Percentiles rank a stretch among this genome's conserved stretches.
These are phyloP conservation scores for Antennarius maculatus DNA, from an alignment of 2,797 vertebrate genomes.

Conservation along the genomic window DNA sequence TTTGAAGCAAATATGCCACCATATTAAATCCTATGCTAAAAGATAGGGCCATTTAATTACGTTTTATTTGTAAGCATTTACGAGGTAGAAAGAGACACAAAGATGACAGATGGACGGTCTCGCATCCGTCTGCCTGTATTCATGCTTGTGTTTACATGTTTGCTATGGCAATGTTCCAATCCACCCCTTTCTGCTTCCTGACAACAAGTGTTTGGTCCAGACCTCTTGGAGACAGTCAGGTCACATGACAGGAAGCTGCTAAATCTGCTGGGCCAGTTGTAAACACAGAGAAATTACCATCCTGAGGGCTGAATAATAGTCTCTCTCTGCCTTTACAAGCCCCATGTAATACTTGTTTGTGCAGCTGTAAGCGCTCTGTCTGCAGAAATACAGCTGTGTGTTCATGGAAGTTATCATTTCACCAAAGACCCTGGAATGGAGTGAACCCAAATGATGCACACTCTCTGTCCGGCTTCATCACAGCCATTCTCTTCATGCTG, in stretches of 20 bases:
- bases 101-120: neutral
- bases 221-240: slow-evolving; percentile 53
- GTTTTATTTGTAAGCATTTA: neutral
- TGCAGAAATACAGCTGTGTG: slow-evolving; percentile 11
- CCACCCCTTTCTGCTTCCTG: slow-evolving; percentile 39
- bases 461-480: neutral
- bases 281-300: slow-evolving; percentile 53
- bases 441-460: neutral
- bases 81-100: slow-evolving; percentile 1
- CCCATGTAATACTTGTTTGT: slow-evolving; percentile 31
- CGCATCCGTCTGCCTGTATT: neutral
- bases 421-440: neutral
- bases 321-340: slow-evolving; percentile 40
- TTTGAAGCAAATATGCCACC: neutral
- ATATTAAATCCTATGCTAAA: neutral
- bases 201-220: slow-evolving; percentile 64
- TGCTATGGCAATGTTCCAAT: slow-evolving; percentile 23
- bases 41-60: neutral
- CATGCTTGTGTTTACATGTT: slow-evolving; percentile 37
- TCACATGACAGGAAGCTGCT: slow-evolving; percentile 66
- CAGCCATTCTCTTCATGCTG: neutral
- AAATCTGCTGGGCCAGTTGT: slow-evolving; percentile 33
- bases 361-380: slow-evolving; percentile 8
- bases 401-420: slow-evolving; percentile 22
- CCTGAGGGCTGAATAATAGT: slow-evolving; percentile 30